These are phyloP conservation scores for Pseudomyrmex cubaensis DNA, from an alignment of 1,140 invertebrate genomes.

Conservation along the genomic window DNA sequence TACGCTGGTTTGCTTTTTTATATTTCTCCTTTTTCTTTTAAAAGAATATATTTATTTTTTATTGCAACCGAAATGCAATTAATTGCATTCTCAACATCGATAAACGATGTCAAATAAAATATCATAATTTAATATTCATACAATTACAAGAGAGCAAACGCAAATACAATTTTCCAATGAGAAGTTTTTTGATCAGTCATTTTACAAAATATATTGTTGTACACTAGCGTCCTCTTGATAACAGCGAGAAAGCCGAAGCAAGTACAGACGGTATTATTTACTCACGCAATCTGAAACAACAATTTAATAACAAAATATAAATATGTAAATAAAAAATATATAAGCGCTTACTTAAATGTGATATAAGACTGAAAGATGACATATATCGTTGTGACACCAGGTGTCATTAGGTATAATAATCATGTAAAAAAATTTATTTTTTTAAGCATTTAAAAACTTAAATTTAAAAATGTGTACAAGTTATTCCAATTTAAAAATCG, in stretches of 20 bases:
- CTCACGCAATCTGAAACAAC: background rate
- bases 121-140: background rate
- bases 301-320: no score
- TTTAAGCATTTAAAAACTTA: no score
- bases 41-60: background rate
- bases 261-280: background rate
- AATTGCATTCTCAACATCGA: background rate
- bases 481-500: no score
- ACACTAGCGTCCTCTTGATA: constrained; percentile 9
- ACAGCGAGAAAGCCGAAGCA: background rate
- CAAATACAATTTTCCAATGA: background rate
- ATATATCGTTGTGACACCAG: no score
- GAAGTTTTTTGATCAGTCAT: no score
- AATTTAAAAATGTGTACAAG: no score
- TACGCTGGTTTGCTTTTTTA: background rate
- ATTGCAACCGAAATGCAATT: background rate
- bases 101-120: background rate
- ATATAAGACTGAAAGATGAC: no score
- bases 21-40: background rate
- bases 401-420: no score
- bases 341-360: no score
- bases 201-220: background rate
- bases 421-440: no score
- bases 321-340: no score
- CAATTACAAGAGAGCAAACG: background rate